A percentile compares a stretch with the other conserved stretches of the same genome.
phyloP scores from a whole-genome alignment of 2,797 vertebrate species.

The Muscicapa comitata region DNA sequence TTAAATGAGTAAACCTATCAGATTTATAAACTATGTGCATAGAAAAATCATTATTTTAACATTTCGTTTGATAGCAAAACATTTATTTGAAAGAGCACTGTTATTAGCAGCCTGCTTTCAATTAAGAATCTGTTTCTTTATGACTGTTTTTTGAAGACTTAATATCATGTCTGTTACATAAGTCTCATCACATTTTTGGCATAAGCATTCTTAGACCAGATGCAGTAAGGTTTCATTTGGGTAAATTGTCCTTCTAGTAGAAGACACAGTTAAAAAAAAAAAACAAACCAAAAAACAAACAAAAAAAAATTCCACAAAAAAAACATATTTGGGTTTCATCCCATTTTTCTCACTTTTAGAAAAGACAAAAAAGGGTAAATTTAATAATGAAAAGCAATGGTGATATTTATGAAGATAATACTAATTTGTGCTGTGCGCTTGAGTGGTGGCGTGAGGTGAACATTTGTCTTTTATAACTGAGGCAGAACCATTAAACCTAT shows the following conservation, averaged over 20 bases:
- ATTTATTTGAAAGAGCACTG: slow-evolving; percentile 1
- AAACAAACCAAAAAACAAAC: background rate
- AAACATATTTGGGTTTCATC: background rate
- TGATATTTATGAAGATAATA: slow-evolving; percentile 6
- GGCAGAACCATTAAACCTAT: slow-evolving; percentile 22
- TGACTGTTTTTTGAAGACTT: slow-evolving; percentile 28
- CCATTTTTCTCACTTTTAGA: background rate
- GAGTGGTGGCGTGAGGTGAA: background rate
- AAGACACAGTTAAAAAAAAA: background rate
- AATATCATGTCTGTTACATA: background rate
- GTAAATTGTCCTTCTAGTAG: background rate
- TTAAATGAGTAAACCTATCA: background rate
- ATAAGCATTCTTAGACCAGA: slow-evolving; percentile 21
- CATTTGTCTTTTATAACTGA: background rate
- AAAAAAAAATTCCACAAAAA: background rate
- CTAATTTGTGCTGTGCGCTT: background rate
- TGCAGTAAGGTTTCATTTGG: slow-evolving; percentile 20
- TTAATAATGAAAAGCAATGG: slow-evolving; percentile 28
- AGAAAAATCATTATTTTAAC: background rate
- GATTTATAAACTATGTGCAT: background rate
- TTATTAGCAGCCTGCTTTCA: slow-evolving; percentile 53
- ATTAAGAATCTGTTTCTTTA: slow-evolving; percentile 56
- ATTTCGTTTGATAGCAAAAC: background rate
- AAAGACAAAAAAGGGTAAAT: background rate
- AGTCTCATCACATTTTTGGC: slow-evolving; percentile 34